Evolutionary conservation across 2,888 invertebrate species (phyloP), one percentile per base, ranked within the genome.

Genomic region (Hedya salicella): DNA sequence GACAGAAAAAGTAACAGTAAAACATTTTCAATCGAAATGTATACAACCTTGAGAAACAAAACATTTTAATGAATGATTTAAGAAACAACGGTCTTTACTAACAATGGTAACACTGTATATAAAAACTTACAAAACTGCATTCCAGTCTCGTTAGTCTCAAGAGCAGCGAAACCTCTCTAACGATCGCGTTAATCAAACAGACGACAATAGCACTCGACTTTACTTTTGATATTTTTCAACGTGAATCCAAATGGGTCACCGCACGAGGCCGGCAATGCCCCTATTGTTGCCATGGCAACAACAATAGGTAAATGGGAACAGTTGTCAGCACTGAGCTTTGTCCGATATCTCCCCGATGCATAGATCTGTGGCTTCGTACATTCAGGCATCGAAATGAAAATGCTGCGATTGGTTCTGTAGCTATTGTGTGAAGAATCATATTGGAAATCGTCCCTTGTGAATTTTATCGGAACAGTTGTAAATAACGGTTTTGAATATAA

Each of bases 241-340:
- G 74, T 74, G 70, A 44, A 59, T 54, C 53, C 77, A 81, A 81
- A 80, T 78, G 69, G 81, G 82, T 81, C 81, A 80, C 71, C 73
- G 75, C 72, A 72, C 46, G 70, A 71, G 71, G 73, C 71, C 42
- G 54, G 57, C 57, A 57, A 32, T 68, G 68, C 70, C 66, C 62
- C 75, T 72, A 81, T 82, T 81, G 80, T 83, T 78, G 75, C 73
- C 68, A 69, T 70, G 70, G 68, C 69, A 70, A 71, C 78, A 80
- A 87, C 87, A 88, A 89, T 86, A 74, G 84, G 73, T 72, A 78
- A 85, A 87, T 80, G 81, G 73, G 83, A 81, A 80, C 84, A 81
- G 86, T 81, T 83, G 87, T 85, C 84, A 81, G 78, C 74, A 73
- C 67, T 69, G 73, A 76, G 80, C 83, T 84, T 88, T 87, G 86